Percentiles rank a stretch among this genome's conserved stretches.
phyloP scores from a whole-genome alignment of 1,140 invertebrate genomes.

The Brachionus manjavacas region DNA sequence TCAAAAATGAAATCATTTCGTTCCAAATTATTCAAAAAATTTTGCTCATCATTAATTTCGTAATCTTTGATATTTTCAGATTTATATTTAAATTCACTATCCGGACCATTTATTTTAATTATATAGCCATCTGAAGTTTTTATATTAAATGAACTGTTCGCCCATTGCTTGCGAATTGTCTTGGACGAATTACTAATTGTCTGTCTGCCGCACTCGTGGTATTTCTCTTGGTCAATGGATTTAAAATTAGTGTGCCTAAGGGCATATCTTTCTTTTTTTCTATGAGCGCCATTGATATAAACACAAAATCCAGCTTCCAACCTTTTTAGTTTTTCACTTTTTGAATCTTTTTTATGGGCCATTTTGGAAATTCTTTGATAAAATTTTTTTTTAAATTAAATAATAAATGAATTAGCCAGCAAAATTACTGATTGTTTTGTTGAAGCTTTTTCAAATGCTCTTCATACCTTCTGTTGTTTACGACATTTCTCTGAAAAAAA shows the following conservation, averaged over 20 bases:
- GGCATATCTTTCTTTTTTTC: neutral
- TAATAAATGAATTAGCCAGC: neutral
- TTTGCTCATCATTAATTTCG: neutral
- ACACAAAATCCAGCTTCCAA: slow-evolving; percentile 16
- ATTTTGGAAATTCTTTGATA: neutral
- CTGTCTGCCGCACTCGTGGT: neutral
- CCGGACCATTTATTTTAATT: slow-evolving; percentile 15
- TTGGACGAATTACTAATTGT: neutral
- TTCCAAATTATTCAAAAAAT: neutral
- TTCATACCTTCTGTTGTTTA: slow-evolving; percentile 3
- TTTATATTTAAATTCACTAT: neutral
- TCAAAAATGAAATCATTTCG: neutral
- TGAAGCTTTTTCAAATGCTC: neutral
- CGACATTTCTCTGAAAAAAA: neutral
- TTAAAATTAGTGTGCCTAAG: neutral
- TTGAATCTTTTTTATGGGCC: neutral
- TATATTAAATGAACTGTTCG: neutral
- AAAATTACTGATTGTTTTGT: neutral
- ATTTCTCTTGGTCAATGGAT: neutral
- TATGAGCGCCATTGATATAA: slow-evolving; percentile 26
- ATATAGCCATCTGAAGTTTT: slow-evolving; percentile 20
- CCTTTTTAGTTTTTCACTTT: neutral
- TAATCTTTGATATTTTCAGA: neutral
- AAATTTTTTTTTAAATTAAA: neutral
- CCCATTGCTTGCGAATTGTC: neutral